Evolutionary conservation across 1,140 invertebrate genomes (phyloP).

Genomic region (Apis florea): DNA sequence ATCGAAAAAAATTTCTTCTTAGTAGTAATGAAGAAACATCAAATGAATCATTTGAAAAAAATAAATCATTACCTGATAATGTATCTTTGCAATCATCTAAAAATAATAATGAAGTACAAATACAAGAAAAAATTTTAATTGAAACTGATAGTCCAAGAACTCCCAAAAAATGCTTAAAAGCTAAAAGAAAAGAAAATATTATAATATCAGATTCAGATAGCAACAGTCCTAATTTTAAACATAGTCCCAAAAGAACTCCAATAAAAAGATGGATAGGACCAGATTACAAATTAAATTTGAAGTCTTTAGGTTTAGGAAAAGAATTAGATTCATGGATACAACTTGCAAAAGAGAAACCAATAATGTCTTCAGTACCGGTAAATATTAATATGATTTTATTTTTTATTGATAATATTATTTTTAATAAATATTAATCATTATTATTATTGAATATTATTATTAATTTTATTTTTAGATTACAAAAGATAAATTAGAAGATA

Average conservation of each 20-base stretch:
- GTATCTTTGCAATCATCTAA: background rate
- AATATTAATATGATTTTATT: constrained; percentile 35
- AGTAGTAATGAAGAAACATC: constrained; percentile 1
- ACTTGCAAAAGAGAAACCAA: constrained; percentile 46
- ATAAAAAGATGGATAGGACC: constrained; percentile 55
- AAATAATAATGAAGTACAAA: background rate
- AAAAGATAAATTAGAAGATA: constrained; percentile 62
- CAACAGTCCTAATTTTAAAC: constrained; percentile 47
- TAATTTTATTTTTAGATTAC: constrained; percentile 52
- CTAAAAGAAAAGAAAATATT: constrained; percentile 9
- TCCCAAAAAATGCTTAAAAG: background rate
- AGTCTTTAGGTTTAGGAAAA: constrained; percentile 65
- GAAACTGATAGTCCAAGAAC: background rate
- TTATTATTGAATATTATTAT: background rate
- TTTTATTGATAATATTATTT: background rate
- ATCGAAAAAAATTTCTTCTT: constrained; percentile 13
- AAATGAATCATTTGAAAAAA: background rate
- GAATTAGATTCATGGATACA: constrained; percentile 66
- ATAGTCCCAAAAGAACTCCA: background rate
- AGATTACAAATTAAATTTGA: constrained; percentile 59
- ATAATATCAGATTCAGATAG: constrained; percentile 58
- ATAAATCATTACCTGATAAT: background rate
- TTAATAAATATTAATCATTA: background rate
- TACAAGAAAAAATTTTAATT: background rate
- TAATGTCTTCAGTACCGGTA: constrained; percentile 58